Evolutionary conservation across 2,797 vertebrate species (phyloP).

Genomic region (Schizopygopsis malacanthus): DNA sequence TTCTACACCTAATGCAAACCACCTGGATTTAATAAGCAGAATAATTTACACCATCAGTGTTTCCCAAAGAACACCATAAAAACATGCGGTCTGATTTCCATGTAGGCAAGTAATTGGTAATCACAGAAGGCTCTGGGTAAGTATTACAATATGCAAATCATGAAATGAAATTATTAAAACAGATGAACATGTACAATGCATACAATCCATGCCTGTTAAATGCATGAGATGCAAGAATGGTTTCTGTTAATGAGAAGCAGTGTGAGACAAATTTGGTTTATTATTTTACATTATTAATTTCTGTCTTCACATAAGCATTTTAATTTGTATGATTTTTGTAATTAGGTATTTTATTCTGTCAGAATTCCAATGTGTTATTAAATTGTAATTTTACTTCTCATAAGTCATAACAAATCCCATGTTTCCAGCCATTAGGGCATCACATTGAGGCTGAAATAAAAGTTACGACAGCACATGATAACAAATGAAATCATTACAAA

Average conservation of each 20-base stretch:
- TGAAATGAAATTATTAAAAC: neutral
- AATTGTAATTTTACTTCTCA: neutral
- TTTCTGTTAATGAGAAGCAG: slow-evolving; percentile 4
- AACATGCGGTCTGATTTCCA: neutral
- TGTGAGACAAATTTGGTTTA: neutral
- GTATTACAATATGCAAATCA: slow-evolving; percentile 53
- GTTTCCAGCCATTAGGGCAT: neutral
- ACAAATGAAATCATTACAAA: slow-evolving; percentile 6
- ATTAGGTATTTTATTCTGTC: neutral
- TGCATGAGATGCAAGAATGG: neutral
- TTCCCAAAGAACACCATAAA: neutral
- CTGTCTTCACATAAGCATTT: neutral
- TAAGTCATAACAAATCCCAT: slow-evolving; percentile 4
- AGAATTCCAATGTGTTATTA: slow-evolving; percentile 15
- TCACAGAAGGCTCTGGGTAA: slow-evolving; percentile 33
- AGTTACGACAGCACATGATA: neutral
- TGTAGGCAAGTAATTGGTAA: neutral
- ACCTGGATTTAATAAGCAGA: slow-evolving; percentile 16
- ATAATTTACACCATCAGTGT: neutral
- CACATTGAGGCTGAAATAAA: neutral
- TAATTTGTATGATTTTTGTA: neutral
- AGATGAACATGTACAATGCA: neutral
- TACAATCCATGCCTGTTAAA: neutral
- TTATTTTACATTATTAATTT: neutral
- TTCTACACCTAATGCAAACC: slow-evolving; percentile 3